A percentile compares a stretch with the other conserved stretches of the same genome.
phyloP scores from a whole-genome alignment of 2,113 vertebrate genomes.

The Marcusenius ussheri region DNA sequence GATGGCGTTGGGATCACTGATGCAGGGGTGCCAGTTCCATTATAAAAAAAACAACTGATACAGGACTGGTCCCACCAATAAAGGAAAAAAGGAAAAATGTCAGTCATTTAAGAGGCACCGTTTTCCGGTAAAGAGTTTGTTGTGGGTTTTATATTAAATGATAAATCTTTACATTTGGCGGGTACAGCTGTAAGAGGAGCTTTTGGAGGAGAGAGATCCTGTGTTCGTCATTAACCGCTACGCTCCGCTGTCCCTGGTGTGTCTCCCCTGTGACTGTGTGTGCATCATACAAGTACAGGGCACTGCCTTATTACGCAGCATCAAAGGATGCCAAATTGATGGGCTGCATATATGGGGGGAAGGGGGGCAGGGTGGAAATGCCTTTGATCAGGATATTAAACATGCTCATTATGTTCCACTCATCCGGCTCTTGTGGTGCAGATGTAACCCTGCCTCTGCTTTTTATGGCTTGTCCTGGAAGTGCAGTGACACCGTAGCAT shows the following conservation, averaged over 20 bases:
- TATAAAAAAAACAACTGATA: not conserved
- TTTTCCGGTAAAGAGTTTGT: not conserved
- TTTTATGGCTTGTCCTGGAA: not conserved
- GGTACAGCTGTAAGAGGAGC: not conserved
- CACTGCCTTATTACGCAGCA: not conserved
- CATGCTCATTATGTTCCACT: not conserved
- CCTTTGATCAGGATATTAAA: constrained; percentile 10
- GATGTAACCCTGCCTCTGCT: not conserved
- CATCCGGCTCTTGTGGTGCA: not conserved
- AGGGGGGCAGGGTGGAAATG: not conserved
- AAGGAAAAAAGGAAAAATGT: not conserved
- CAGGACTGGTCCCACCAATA: not conserved
- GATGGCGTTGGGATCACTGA: not conserved
- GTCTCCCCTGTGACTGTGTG: not conserved
- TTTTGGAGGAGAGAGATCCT: not conserved
- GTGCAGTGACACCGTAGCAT: not conserved
- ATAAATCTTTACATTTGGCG: not conserved
- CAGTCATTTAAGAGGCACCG: not conserved
- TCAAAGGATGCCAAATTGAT: constrained; percentile 6
- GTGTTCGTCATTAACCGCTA: not conserved
- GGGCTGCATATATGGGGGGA: not conserved
- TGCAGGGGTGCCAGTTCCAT: not conserved
- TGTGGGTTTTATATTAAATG: not conserved
- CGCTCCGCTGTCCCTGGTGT: not conserved
- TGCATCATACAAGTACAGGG: not conserved